Base-by-base conservation (phyloP, 2,797 vertebrate species). In the Scolopax rusticola region DNA sequence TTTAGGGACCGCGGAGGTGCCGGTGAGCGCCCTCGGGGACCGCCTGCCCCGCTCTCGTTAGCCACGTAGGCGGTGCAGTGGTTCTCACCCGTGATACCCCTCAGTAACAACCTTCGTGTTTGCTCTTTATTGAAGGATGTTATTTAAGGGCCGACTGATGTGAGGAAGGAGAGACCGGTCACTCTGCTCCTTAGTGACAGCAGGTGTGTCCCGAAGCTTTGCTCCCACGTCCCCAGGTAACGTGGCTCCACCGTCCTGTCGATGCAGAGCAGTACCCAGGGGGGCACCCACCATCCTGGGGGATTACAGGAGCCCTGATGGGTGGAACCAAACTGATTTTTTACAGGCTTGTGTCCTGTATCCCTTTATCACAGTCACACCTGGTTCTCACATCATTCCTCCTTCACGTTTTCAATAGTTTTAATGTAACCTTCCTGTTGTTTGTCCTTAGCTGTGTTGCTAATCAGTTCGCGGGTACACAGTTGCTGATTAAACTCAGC, bases 31-130 rank as follows among this genome's bases (percentile, higher is more conserved):
- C 64, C 51, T 23, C 30, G 2, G 0, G 6, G 12, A n/a, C 47
- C 8, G 3, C 4, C 11, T 25, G 51, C 10, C 21, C 41, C 12
- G 0, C 10, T 18, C 59, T 5, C 25, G 4, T 4, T 2, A 6
- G 57, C 13, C 60, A 3, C 1, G 15, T 5, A 1, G 1, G 38
- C 5, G 3, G 38, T 5, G 23, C 43, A 9, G 4, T 2, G 24
- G 13, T 13, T 61, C 12, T 32, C 48, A 8, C 59, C 59, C 40
- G 27, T 36, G 45, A 40, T 24, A 6, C 23, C 16, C 33, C 32
- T 7, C 33, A 7, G 9, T 23, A 28, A 64, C 20, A 12, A 17
- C 8, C 24, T 43, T n/a, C 16, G 1, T 1, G 1, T 50, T 21
- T 36, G 11, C 2, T 68, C 30, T 9, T 8, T 7, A 0, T 2